Evolutionary conservation across 2,797 vertebrate genomes (phyloP).

Genomic region (Danio jaintianensis): DNA sequence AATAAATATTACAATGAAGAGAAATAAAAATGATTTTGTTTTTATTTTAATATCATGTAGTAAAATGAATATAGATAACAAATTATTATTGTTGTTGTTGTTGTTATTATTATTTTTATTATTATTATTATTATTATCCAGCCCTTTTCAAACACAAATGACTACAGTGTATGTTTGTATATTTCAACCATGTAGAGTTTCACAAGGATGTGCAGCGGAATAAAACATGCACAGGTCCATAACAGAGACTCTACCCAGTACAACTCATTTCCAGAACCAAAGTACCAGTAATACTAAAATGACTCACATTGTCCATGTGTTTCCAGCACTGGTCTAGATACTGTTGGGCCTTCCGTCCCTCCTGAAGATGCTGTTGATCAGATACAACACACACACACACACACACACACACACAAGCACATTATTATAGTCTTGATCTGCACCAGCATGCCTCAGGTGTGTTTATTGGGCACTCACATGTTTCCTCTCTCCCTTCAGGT

Average conservation of each 20-base stretch:
- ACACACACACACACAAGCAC: slow-evolving; percentile 30
- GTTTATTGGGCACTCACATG: slow-evolving; percentile 80
- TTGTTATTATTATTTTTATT: too few species aligned
- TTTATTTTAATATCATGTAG: too few species aligned
- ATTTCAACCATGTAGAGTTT: too few species aligned
- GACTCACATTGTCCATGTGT: slow-evolving; percentile 98
- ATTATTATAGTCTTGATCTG: slow-evolving; percentile 21
- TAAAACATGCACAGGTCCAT: too few species aligned
- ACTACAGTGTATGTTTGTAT: too few species aligned
- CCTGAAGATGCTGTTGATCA: slow-evolving; percentile 91
- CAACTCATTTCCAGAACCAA: background rate
- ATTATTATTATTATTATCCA: too few species aligned
- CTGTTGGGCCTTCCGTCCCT: slow-evolving; percentile 96
- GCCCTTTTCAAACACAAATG: too few species aligned
- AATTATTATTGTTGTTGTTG: too few species aligned
- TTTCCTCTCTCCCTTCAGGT: slow-evolving; percentile 95
- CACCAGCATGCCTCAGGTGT: background rate
- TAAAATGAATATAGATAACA: too few species aligned
- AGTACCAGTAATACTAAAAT: slow-evolving; percentile 47
- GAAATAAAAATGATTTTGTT: too few species aligned
- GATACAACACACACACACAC: slow-evolving; percentile 28
- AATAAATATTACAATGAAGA: too few species aligned
- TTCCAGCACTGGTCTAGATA: slow-evolving; percentile 98
- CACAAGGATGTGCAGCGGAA: too few species aligned
- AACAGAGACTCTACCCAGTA: background rate